Percentiles rank a stretch among this genome's conserved stretches.
Evolutionary conservation across 2,797 vertebrate genomes (phyloP).

Genomic region (Cheirogaleus major): DNA sequence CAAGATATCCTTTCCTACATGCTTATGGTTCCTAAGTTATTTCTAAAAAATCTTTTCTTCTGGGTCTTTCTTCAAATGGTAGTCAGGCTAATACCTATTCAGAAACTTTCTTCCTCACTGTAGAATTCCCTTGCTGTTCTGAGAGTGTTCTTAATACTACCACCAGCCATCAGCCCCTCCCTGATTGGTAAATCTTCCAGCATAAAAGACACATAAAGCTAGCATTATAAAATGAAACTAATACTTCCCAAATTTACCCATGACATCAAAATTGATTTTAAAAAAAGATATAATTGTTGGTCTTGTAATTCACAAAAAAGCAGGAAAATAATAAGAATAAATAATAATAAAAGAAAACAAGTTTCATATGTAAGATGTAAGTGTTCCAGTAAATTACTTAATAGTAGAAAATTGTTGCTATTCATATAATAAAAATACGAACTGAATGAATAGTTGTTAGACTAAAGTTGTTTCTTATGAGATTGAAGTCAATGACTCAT

Average conservation of each 20-base stretch:
- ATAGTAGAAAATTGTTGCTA: constrained; percentile 74
- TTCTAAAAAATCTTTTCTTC: not conserved
- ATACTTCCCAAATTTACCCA: not conserved
- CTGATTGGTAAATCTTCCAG: not conserved
- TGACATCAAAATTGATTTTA: constrained; percentile 18
- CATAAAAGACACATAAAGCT: not conserved
- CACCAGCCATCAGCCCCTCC: not conserved
- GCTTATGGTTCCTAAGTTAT: not conserved
- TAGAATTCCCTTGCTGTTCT: not conserved
- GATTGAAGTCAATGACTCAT: constrained; percentile 76
- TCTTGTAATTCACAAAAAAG: constrained; percentile 36
- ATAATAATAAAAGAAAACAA: constrained; percentile 41
- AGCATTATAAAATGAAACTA: not conserved
- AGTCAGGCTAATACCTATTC: not conserved
- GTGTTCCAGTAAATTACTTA: constrained; percentile 67
- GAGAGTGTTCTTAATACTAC: not conserved
- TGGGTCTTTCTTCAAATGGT: not conserved
- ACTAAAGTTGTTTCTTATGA: constrained; percentile 67
- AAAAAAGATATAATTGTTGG: constrained; percentile 49
- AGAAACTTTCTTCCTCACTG: not conserved
- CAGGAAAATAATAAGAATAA: constrained; percentile 17
- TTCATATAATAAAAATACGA: constrained; percentile 75
- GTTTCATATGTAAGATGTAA: constrained; percentile 54
- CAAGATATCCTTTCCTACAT: not conserved
- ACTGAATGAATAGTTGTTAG: constrained; percentile 75